phyloP scores from a whole-genome alignment of 2,113 vertebrate genomes.

The Macquaria australasica region DNA sequence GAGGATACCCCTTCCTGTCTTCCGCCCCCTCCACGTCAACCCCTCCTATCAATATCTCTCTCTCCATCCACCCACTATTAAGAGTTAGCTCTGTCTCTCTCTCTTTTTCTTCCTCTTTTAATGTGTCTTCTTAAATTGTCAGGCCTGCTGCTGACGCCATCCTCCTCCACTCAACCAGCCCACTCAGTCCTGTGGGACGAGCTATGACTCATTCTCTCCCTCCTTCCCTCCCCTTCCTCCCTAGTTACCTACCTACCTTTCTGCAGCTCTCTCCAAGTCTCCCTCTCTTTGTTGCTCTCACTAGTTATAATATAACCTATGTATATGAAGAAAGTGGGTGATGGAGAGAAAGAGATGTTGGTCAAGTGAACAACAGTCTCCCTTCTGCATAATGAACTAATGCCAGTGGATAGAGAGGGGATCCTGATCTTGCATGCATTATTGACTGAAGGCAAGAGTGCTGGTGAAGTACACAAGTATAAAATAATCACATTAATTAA shows the following conservation, averaged over 20 bases:
- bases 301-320: slow-evolving; percentile 56
- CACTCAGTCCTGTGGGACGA: slow-evolving; percentile 85
- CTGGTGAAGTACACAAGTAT: neutral
- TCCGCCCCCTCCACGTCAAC: slow-evolving; percentile 50
- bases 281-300: slow-evolving; percentile 34
- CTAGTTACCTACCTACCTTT: slow-evolving; percentile 78
- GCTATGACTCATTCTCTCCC: slow-evolving; percentile 85
- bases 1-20: slow-evolving; percentile 75
- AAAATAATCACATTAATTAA: slow-evolving; percentile 1
- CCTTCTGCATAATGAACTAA: slow-evolving; percentile 46
- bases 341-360: slow-evolving; percentile 14
- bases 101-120: slow-evolving; percentile 74
- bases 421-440: slow-evolving; percentile 48
- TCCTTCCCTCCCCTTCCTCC: slow-evolving; percentile 67
- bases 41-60: slow-evolving; percentile 59
- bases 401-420: slow-evolving; percentile 14
- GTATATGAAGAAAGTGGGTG: slow-evolving; percentile 38
- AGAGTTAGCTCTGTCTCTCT: slow-evolving; percentile 48
- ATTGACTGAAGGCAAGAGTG: slow-evolving; percentile 36
- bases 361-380: slow-evolving; percentile 14
- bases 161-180: slow-evolving; percentile 83
- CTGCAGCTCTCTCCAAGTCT: slow-evolving; percentile 59
- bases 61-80: slow-evolving; percentile 58
- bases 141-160: slow-evolving; percentile 83
- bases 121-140: slow-evolving; percentile 82